Evolutionary conservation across 2,888 invertebrate genomes (phyloP).

Genomic region (Zelleria hepariella): DNA sequence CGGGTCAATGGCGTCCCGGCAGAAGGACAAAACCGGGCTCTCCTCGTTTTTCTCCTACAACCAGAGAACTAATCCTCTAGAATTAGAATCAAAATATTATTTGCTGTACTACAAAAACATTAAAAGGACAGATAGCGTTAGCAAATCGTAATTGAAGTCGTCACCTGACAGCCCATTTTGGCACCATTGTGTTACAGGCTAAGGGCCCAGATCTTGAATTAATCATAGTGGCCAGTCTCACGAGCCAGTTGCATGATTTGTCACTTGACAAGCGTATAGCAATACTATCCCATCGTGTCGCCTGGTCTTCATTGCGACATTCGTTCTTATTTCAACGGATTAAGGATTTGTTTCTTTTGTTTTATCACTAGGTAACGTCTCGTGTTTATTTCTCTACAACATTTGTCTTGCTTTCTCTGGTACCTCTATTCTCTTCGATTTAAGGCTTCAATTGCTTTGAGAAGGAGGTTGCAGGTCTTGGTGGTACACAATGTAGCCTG

Average conservation of each 20-base stretch:
- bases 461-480: background rate
- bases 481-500: background rate
- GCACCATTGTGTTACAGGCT: too few relatives aligned
- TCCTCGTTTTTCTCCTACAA: too few relatives aligned
- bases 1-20: too few relatives aligned
- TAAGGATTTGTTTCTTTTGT: background rate
- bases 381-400: background rate
- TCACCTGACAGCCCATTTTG: too few relatives aligned
- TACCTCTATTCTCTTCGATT: background rate
- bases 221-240: background rate
- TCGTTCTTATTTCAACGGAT: background rate
- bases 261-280: background rate
- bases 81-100: too few relatives aligned
- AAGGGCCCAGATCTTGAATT: background rate
- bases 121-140: too few relatives aligned
- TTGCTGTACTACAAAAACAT: too few relatives aligned
- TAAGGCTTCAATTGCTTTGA: background rate
- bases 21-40: too few relatives aligned
- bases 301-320: background rate
- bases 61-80: too few relatives aligned
- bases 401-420: background rate
- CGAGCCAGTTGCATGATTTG: conserved; percentile 24
- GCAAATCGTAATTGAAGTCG: too few relatives aligned
- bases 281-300: background rate
- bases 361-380: background rate